A percentile compares a stretch with the other conserved stretches of the same genome.
These are phyloP conservation scores for Cantharis nigra DNA, from an alignment of 2,888 invertebrate species.

Conservation along the genomic window DNA sequence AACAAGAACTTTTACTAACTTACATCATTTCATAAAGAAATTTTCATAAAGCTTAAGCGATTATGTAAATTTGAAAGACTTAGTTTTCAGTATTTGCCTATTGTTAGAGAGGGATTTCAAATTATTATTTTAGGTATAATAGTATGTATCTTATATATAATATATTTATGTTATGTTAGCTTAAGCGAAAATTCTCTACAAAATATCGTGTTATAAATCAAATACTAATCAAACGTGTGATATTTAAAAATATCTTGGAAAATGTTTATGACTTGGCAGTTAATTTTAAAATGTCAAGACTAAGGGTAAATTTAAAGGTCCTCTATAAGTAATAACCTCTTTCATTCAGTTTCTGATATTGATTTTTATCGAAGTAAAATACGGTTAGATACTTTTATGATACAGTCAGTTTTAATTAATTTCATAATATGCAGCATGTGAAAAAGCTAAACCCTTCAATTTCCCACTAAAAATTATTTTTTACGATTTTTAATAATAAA, in stretches of 20 bases:
- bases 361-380: slow-evolving; percentile 14
- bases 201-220: not conserved
- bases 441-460: not conserved
- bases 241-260: not conserved
- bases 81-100: not conserved
- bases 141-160: not conserved
- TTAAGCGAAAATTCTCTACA: not conserved
- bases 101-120: not conserved
- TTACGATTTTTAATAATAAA: not conserved
- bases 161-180: not conserved
- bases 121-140: not conserved
- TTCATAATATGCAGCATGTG: not conserved
- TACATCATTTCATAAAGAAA: not conserved
- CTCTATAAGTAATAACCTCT: slow-evolving; percentile 26
- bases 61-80: not conserved
- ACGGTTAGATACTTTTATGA: not conserved
- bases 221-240: not conserved
- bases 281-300: slow-evolving; percentile 39
- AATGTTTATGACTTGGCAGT: not conserved
- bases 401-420: not conserved
- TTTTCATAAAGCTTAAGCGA: not conserved
- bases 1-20: not conserved
- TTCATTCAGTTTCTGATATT: slow-evolving; percentile 11
- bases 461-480: not conserved
- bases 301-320: slow-evolving; percentile 41